phyloP scores from a whole-genome alignment of 2,113 vertebrate species.

The Mormyrus lacerda region DNA sequence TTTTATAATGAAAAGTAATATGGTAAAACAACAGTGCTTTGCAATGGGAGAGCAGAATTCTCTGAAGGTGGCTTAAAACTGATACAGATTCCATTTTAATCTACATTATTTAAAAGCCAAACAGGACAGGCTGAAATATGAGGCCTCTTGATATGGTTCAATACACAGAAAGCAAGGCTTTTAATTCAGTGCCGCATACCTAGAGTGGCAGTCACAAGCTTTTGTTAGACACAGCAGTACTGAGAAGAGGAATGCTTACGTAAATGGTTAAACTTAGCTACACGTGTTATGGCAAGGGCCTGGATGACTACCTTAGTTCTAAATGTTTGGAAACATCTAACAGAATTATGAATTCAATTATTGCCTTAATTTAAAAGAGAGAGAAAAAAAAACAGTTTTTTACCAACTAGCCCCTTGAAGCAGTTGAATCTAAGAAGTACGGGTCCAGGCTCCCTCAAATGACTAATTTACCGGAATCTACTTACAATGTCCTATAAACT shows the following conservation, averaged over 20 bases:
- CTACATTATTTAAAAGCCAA: constrained; percentile 2
- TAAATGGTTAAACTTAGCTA: not conserved
- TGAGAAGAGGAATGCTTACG: not conserved
- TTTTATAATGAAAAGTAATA: not conserved
- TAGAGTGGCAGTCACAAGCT: not conserved
- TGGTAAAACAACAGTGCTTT: not conserved
- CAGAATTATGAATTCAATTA: not conserved
- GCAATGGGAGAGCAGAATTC: not conserved
- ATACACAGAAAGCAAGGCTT: not conserved
- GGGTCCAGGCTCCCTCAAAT: not conserved
- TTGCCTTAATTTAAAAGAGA: not conserved
- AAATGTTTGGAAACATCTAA: not conserved
- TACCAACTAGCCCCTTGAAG: not conserved
- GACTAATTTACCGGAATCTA: not conserved
- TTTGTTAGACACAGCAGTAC: not conserved
- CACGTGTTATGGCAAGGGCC: not conserved
- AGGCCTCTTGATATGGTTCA: not conserved
- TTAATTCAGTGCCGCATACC: not conserved
- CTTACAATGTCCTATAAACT: not conserved
- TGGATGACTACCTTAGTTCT: not conserved
- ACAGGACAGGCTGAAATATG: not conserved
- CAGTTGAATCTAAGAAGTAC: not conserved
- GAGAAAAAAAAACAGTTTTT: not conserved
- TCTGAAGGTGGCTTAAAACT: not conserved
- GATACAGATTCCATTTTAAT: not conserved